Evolutionary conservation across 2,888 invertebrate species (phyloP).

Genomic region (Adelognathus sp.): DNA sequence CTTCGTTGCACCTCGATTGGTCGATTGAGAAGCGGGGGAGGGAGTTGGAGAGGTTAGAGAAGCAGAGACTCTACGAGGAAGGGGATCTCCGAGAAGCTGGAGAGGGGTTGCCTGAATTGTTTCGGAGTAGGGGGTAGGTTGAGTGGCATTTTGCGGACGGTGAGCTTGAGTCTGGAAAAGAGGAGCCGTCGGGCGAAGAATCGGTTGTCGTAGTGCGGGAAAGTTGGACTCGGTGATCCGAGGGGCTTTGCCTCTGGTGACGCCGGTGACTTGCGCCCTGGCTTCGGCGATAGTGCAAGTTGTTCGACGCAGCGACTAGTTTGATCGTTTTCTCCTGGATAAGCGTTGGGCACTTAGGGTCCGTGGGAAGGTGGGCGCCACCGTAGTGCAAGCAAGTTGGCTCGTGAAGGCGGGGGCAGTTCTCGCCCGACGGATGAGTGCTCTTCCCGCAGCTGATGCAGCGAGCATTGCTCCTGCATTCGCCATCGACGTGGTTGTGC

Average conservation of each 20-base stretch:
- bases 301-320: not conserved
- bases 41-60: no score
- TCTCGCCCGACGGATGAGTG: not conserved
- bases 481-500: not conserved
- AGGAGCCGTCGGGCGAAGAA: not conserved
- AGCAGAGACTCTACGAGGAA: no score
- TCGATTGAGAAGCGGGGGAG: no score
- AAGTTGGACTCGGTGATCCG: not conserved
- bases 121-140: not conserved
- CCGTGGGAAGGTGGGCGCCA: not conserved
- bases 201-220: not conserved
- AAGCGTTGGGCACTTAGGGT: not conserved
- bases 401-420: not conserved
- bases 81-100: not conserved
- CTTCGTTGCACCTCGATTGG: not conserved
- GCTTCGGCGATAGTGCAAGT: not conserved
- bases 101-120: not conserved
- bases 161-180: not conserved
- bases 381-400: not conserved
- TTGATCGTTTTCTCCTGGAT: not conserved
- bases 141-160: not conserved
- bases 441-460: not conserved
- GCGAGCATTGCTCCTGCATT: not conserved
- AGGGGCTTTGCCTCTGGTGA: not conserved
- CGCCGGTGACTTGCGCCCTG: not conserved